Conservation (phyloP, 2,888 invertebrate genomes). For the Eupeodes luniger region DNA sequence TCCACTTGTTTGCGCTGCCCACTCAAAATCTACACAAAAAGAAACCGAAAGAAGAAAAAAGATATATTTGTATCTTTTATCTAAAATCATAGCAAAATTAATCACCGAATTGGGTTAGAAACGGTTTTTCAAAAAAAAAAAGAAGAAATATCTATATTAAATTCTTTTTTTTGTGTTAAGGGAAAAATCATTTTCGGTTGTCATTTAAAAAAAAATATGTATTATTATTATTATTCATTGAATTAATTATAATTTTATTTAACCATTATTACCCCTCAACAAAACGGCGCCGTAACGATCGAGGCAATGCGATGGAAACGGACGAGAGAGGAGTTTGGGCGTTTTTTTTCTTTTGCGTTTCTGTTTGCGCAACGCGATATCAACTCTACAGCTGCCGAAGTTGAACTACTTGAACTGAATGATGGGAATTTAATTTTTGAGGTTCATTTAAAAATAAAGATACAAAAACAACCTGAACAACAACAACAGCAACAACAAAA, state of each 20-base stretch:
- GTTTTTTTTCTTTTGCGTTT: slow-evolving; percentile 11
- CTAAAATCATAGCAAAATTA: slow-evolving; percentile 27
- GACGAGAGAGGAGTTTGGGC: no score
- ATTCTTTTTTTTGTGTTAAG: background rate
- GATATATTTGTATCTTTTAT: slow-evolving; percentile 33
- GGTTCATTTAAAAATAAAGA: slow-evolving; percentile 69
- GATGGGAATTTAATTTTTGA: slow-evolving; percentile 71
- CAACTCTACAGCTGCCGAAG: slow-evolving; percentile 66
- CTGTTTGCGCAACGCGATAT: slow-evolving; percentile 62
- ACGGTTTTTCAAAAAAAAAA: background rate
- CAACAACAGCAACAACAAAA: slow-evolving; percentile 24
- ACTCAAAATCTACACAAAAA: slow-evolving; percentile 32
- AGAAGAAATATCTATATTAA: background rate
- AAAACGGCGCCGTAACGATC: slow-evolving; percentile 57
- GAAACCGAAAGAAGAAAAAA: background rate
- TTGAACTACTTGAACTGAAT: slow-evolving; percentile 68
- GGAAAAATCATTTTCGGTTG: background rate
- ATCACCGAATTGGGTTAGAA: slow-evolving; percentile 30
- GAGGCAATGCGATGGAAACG: slow-evolving; percentile 23
- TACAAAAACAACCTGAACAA: slow-evolving; percentile 9
- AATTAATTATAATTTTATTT: slow-evolving; percentile 14
- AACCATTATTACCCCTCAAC: slow-evolving; percentile 37
- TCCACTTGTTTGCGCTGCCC: slow-evolving; percentile 65
- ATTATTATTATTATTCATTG: background rate
- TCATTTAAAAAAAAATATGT: background rate